Base-by-base conservation (phyloP, 2,113 vertebrate genomes). In the Cyanoliseus patagonus region DNA sequence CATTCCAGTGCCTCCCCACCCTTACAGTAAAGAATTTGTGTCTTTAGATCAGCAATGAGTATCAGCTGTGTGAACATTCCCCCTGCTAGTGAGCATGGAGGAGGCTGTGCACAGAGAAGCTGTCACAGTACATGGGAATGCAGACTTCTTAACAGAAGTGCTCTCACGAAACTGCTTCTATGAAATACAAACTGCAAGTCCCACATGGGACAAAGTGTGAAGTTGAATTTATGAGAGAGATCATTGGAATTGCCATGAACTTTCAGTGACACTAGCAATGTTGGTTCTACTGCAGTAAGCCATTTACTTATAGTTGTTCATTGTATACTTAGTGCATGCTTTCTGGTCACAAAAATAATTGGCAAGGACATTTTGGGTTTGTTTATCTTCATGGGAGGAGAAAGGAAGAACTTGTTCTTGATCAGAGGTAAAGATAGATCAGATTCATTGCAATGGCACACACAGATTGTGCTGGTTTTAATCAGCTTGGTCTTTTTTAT, bases 221-320 rank as follows among this genome's bases (percentile, higher is more conserved):
- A 95, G 78, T 86, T 79, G 37, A 55, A 92, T 94, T 98, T 97
- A 98, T 96, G 95, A 87, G 96, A 92, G 96, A 79, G 81, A 87
- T 85, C 73, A 59, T 83, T 78, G 63, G 84, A 95, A 94, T 95
- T 72, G 39, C 76, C 44, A 16, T 97, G 98, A 97, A 96, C 97
- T 97, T 86, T 94, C 63, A 11, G 88, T 97, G 96, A 98, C 97
- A 93, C 59, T 53, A 78, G 44, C 31, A 18, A 42, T 92, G 61
- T 78, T 92, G 78, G 68, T 97, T 96, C 92, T 28, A 33, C 75
- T 92, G 66, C 88, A 92, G 83, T 86, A 75, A 53, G 84, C 37
- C 76, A 9, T 83, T 97, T 94, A 77, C 92, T 95, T 46, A 10
- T 20, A 88, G 92, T 90, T 90, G 57, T 20, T 95, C 80, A 87